These are phyloP conservation scores for Parapristionchus giblindavisi DNA, from an alignment of 2,888 invertebrate genomes.

Conservation along the genomic window DNA sequence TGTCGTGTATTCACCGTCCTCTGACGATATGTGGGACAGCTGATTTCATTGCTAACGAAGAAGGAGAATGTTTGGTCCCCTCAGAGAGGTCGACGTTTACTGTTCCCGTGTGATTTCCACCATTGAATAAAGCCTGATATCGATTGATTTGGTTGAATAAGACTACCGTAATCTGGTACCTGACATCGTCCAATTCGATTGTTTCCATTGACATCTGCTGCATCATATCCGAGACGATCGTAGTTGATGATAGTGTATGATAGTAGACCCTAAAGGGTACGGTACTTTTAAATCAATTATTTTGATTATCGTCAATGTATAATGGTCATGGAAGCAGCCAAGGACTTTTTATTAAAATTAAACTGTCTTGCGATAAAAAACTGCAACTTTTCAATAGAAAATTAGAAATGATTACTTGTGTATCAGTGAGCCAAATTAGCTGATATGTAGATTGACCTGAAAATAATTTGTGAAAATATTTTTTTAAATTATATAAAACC, in stretches of 20 bases:
- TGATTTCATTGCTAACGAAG: slow-evolving; percentile 43
- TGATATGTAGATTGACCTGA: slow-evolving; percentile 75
- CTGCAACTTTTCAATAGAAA: not conserved
- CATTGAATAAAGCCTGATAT: slow-evolving; percentile 54
- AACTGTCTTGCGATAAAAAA: too few species aligned
- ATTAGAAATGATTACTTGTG: slow-evolving; percentile 79
- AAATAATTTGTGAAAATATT: slow-evolving; percentile 34
- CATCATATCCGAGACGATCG: slow-evolving; percentile 87
- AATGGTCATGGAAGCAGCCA: not conserved
- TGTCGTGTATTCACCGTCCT: slow-evolving; percentile 78
- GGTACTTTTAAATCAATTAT: not conserved
- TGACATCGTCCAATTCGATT: slow-evolving; percentile 48
- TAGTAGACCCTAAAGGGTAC: slow-evolving; percentile 81
- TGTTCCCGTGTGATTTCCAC: slow-evolving; percentile 60
- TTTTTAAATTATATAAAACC: too few species aligned
- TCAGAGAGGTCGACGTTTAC: slow-evolving; percentile 47
- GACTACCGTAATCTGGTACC: slow-evolving; percentile 37
- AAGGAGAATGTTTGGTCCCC: slow-evolving; percentile 44
- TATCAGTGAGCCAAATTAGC: slow-evolving; percentile 77
- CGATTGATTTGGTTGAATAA: not conserved
- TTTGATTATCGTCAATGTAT: too few species aligned
- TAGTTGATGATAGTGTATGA: slow-evolving; percentile 95
- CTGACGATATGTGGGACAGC: slow-evolving; percentile 49
- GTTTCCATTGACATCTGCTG: slow-evolving; percentile 70
- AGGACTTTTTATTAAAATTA: not conserved